Conservation (phyloP, 2,888 invertebrate genomes). For the Phalera bucephala region DNA sequence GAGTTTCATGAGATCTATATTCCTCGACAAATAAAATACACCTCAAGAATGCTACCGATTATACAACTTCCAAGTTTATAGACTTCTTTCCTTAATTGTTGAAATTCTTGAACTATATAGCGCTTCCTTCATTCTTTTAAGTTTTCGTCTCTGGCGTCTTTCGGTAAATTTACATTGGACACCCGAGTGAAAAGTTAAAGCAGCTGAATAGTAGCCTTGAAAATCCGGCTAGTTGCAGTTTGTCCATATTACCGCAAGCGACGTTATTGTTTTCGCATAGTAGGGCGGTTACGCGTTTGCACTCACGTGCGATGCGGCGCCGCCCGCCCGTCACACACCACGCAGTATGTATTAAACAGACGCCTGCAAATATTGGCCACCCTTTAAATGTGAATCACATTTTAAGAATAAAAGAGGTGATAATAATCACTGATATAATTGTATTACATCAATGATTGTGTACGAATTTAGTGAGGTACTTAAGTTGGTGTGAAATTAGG, state of each 20-base stretch:
- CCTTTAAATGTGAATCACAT: too few species aligned
- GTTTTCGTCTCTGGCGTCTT: too few species aligned
- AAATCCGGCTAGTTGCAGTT: conserved; percentile 8
- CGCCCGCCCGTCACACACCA: conserved; percentile 27
- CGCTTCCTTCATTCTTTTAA: too few species aligned
- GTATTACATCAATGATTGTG: too few species aligned
- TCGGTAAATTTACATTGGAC: too few species aligned
- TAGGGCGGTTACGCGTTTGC: conserved; percentile 33
- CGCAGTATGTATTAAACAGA: background rate
- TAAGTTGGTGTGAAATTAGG: too few species aligned
- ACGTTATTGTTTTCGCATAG: conserved; percentile 34
- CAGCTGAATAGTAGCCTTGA: background rate
- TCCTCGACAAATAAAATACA: too few species aligned
- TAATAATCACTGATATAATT: too few species aligned
- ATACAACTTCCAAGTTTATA: background rate
- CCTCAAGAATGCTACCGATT: background rate
- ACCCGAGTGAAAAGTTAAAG: background rate
- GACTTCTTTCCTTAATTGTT: background rate
- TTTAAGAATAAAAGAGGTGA: too few species aligned
- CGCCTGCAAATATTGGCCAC: background rate
- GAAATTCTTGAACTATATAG: too few species aligned
- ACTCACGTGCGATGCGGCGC: conserved; percentile 24
- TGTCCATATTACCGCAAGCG: conserved; percentile 14
- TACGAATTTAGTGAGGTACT: too few species aligned
- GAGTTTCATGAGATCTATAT: too few species aligned